Base-by-base conservation (phyloP, 2,797 vertebrate genomes). In the Anguilla megastoma region DNA sequence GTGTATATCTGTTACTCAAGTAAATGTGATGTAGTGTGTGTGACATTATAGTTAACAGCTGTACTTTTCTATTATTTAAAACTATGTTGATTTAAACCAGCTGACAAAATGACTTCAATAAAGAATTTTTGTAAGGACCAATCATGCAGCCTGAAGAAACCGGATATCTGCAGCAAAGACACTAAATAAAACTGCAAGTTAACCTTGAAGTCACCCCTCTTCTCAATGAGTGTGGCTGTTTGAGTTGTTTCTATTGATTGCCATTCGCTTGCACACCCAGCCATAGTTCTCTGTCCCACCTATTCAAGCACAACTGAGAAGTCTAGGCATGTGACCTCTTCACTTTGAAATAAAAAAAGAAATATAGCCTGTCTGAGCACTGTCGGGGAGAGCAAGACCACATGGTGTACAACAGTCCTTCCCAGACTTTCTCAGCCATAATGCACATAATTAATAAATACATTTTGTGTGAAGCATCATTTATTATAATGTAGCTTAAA, bases 31-130 rank as follows among this genome's bases (percentile, higher is more conserved):
- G 56, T 58, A 58, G 56, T 18, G 24, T 69, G 6, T 63, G 63
- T n/a, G 50, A 6, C 63, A 69, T 69, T 69, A 69, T 24, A 69
- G 63, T 27, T n/a, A 69, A 27, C 60, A 63, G n/a, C 27, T 27
- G 1, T 69, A n/a, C 8, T 24, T 74, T 74, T 33, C n/a, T 8
- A 30, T 27, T 27, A 27, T 71, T 10, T n/a, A 71, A 36, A 74
- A 74, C 30, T 14, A 92, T 83, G 45, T 36, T 83, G 80, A 24
- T 8, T 80, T 80, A 27, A 80, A 33, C 30, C 30, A 30, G 27
- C 5, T 36, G n/a, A 33, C 30, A 80, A 45, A 45, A 45, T 79
- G 50, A 88, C 90, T 56, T 91, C 86, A 82, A 88, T 87, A 45
- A 63, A 82, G 79, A 85, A 21, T n/a, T 58, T 89, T 76, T 89